These are phyloP conservation scores for Dexiosoma caninum DNA, from an alignment of 2,888 invertebrate genomes.

Conservation along the genomic window DNA sequence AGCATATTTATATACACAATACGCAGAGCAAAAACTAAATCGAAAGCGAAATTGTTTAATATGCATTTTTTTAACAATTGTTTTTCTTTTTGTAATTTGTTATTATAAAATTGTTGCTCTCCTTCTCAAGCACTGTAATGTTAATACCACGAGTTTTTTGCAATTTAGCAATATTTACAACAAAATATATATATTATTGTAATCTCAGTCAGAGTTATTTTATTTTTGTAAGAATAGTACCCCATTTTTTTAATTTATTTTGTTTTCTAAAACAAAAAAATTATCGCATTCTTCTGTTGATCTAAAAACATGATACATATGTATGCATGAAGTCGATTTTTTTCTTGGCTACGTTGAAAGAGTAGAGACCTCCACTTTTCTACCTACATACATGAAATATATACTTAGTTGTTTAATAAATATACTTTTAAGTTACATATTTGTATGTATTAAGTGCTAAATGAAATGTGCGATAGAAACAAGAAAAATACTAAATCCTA, in stretches of 20 bases:
- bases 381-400: slow-evolving; percentile 59
- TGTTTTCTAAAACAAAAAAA: slow-evolving; percentile 48
- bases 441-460: slow-evolving; percentile 41
- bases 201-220: slow-evolving; percentile 18
- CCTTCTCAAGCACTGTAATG: slow-evolving; percentile 21
- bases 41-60: slow-evolving; percentile 54
- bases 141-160: slow-evolving; percentile 43
- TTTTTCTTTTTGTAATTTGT: slow-evolving; percentile 38
- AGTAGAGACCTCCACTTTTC: slow-evolving; percentile 62
- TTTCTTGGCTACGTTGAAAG: slow-evolving; percentile 22
- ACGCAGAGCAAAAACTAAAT: slow-evolving; percentile 50
- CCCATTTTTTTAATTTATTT: slow-evolving; percentile 20
- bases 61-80: slow-evolving; percentile 42
- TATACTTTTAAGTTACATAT: slow-evolving; percentile 26
- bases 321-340: slow-evolving; percentile 38
- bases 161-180: slow-evolving; percentile 38
- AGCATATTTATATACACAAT: slow-evolving; percentile 74
- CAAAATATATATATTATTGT: slow-evolving; percentile 38
- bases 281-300: slow-evolving; percentile 63
- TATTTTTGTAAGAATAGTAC: slow-evolving; percentile 31
- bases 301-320: slow-evolving; percentile 61
- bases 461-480: slow-evolving; percentile 40
- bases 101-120: slow-evolving; percentile 7
- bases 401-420: slow-evolving; percentile 25
- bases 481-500: slow-evolving; percentile 14